phyloP scores from a whole-genome alignment of 2,888 invertebrate genomes.

The Zeuzera pyrina region DNA sequence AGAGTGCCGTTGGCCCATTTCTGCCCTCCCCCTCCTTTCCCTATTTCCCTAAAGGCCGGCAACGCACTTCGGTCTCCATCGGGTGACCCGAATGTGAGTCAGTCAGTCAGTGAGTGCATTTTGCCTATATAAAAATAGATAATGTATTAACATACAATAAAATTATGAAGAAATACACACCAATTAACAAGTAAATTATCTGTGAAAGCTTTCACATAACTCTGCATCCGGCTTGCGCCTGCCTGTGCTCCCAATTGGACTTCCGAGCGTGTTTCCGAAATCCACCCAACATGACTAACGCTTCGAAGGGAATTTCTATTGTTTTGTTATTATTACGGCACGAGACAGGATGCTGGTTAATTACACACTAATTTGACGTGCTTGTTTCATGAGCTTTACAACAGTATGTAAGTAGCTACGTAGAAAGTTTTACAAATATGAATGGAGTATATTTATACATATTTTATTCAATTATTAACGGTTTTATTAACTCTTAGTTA shows the following conservation, averaged over 20 bases:
- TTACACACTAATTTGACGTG: constrained; percentile 59
- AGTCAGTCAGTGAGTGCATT: too few relatives aligned
- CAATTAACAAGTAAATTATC: constrained; percentile 49
- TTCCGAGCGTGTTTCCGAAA: constrained; percentile 69
- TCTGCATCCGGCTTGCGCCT: constrained; percentile 56
- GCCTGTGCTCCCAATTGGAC: constrained; percentile 66
- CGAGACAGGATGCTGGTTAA: constrained; percentile 69
- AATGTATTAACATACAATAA: too few relatives aligned
- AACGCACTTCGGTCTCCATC: too few relatives aligned
- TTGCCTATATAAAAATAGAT: too few relatives aligned
- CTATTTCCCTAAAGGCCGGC: too few relatives aligned
- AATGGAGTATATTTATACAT: too few relatives aligned
- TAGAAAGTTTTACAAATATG: constrained; percentile 25
- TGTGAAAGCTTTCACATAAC: constrained; percentile 57
- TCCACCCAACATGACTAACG: constrained; percentile 37
- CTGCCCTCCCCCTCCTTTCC: too few relatives aligned
- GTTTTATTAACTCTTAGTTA: too few relatives aligned
- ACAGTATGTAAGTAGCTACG: neutral
- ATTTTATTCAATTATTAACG: too few relatives aligned
- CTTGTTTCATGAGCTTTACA: constrained; percentile 42
- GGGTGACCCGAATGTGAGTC: too few relatives aligned
- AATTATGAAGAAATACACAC: constrained; percentile 16
- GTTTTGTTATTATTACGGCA: constrained; percentile 68
- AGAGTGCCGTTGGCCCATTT: too few relatives aligned
- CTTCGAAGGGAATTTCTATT: constrained; percentile 55